Evolutionary conservation across 1,140 invertebrate genomes (phyloP), one percentile per base, ranked within the genome.

Genomic region (Drosophila sucinea): DNA sequence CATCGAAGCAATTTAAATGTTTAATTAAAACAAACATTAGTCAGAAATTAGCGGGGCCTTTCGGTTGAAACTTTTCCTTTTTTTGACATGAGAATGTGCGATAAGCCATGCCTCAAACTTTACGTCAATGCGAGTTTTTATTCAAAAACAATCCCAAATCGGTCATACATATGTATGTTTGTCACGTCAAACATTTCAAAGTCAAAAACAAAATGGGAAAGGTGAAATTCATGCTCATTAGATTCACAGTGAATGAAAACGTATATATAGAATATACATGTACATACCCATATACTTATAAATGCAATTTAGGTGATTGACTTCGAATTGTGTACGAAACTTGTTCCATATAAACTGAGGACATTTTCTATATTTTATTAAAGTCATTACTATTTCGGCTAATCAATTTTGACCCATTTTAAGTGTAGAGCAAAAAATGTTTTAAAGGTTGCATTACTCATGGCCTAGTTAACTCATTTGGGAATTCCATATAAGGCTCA

Each of bases 141-240:
- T 35, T 61, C 41, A 10, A 71, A 82, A 79, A 62, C 60, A 63
- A 11, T 44, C 17, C 71, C 75, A 87, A 87, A 71, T 69, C 51
- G 51, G 73, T 79, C 27, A 62, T 61, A 79, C n/a, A 58, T 35
- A 79, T 83, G 64, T 67, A 79, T 83, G 67, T 67, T 89, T 67
- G 84, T 87, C 83, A 83, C 84, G 79, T 51, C 25, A 51, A 51
- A 27, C 68, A 73, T 78, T 66, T 57, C 54, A 38, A 54, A 30
- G n/a, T 68, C 67, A 70, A 61, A 70, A 35, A 51, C 54, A 47
- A 61, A 70, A 41, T 62, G n/a, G 25, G 17, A 67, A 73, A 73
- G 87, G 82, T 87, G 76, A 86, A 86, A 86, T 71, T 65, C 27
- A 44, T 60, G 51, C 60, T 51, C 35, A 67, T 63, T 63, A 76